Conservation (phyloP, 64 coral and sea anemone species). For the Montipora cactus region DNA sequence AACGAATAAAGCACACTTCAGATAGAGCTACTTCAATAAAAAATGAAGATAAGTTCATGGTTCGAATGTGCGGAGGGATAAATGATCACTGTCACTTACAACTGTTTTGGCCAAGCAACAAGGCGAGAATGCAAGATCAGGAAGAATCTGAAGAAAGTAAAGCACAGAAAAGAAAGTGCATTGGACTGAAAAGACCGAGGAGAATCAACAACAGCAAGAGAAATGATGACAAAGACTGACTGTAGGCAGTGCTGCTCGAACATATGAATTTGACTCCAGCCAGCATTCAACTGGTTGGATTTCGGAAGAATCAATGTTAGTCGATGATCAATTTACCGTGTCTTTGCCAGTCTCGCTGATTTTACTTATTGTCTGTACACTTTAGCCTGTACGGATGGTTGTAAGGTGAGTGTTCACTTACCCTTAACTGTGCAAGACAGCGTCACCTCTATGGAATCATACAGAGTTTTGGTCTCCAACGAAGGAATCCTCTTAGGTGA, state of each 20-base stretch:
- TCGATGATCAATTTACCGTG: too few relatives aligned
- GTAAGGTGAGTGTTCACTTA: background rate
- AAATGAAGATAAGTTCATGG: too few relatives aligned
- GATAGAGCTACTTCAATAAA: too few relatives aligned
- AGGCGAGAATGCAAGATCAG: background rate
- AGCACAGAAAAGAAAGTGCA: background rate
- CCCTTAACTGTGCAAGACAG: conserved; percentile 25
- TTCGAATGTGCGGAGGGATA: background rate
- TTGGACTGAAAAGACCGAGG: background rate
- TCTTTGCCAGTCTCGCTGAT: too few relatives aligned
- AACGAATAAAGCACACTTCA: too few relatives aligned
- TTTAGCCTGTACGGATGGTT: too few relatives aligned
- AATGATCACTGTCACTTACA: background rate
- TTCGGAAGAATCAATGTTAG: too few relatives aligned
- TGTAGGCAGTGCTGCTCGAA: too few relatives aligned
- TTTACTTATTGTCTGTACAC: too few relatives aligned
- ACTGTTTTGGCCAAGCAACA: background rate
- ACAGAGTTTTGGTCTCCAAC: conserved; percentile 75
- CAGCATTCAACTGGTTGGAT: too few relatives aligned
- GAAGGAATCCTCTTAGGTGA: conserved; percentile 51
- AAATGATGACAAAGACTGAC: too few relatives aligned
- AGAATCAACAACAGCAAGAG: background rate
- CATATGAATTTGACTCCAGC: too few relatives aligned
- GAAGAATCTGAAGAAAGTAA: conserved; percentile 27
- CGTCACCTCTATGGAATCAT: conserved; percentile 85